Base-by-base conservation (phyloP, 2,888 invertebrate genomes). In the Dusona sp. region DNA sequence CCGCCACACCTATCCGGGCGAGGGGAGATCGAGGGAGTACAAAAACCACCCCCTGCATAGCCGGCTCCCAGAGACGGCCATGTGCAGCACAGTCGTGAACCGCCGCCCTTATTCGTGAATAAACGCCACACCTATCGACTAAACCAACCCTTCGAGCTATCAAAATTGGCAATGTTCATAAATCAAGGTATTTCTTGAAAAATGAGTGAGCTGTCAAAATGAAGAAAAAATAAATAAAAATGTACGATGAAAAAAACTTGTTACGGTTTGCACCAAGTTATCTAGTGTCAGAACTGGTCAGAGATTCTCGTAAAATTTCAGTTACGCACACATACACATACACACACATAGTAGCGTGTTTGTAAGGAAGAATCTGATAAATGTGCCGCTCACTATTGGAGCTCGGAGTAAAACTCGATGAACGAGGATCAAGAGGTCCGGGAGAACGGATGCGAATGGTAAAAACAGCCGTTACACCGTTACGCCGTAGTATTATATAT, bases 41-140 rank as follows among this genome's bases (percentile, higher is more conserved):
- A 79, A 87, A 90, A 90, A 89, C 90, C 91, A 92, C 92, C 92
- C 92, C 92, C 92, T 90, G 91, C 90, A 90, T 89, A 89, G 91
- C 91, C 91, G 91, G 91, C 91, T 90, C 88, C 89, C 29, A 45
- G 90, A 88, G 88, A 91, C 91, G 88, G 91, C 90, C 92, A 91
- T 92, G 92, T 92, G 92, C 89, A 90, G 90, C 90, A 70, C 42
- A 75, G 89, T 90, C 88, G 81, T 81, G 90, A 91, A 92, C 90
- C 92, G 90, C 91, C 91, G 88, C 86, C 85, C 85, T 78, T 85
- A 77, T 81, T 79, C 65, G 75, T 45, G 57, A 51, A 77, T 75
- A 79, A 48, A 74, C 74, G 88, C 88, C 86, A 88, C 88, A 88
- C 87, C 88, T 88, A 84, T 75, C 70, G 45, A 64, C 45, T 29